Evolutionary conservation across 2,797 vertebrate species (phyloP).

Genomic region (Spheniscus humboldti): DNA sequence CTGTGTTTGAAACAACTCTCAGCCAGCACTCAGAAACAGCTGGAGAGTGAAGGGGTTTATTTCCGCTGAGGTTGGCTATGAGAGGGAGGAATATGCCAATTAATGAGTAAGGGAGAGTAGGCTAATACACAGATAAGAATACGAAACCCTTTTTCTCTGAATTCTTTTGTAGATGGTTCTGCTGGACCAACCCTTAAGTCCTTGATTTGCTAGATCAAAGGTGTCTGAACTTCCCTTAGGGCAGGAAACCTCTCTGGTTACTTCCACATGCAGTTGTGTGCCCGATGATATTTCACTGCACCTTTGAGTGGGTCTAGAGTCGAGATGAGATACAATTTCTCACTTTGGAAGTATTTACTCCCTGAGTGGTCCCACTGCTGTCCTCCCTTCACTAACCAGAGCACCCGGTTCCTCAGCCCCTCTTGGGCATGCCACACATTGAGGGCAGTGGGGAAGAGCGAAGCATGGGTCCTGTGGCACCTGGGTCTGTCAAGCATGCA

Average conservation of each 20-base stretch:
- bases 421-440: rapidly evolving
- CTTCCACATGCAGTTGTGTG: not conserved
- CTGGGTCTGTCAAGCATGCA: rapidly evolving
- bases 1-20: not conserved
- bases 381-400: not conserved
- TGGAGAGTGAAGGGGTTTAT: not conserved
- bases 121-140: not conserved
- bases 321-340: not conserved
- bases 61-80: not conserved
- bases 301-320: not conserved
- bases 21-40: not conserved
- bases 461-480: rapidly evolving
- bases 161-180: not conserved
- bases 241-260: not conserved
- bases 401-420: not conserved
- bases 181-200: not conserved
- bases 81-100: not conserved
- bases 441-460: not conserved
- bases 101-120: not conserved
- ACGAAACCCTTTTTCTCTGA: not conserved
- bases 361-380: not conserved
- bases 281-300: not conserved
- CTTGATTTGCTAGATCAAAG: not conserved
- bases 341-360: not conserved
- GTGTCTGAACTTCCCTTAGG: not conserved